Evolutionary conservation across 2,113 vertebrate species (phyloP), one percentile per base, ranked within the genome.

Genomic region (Rallus limicola): DNA sequence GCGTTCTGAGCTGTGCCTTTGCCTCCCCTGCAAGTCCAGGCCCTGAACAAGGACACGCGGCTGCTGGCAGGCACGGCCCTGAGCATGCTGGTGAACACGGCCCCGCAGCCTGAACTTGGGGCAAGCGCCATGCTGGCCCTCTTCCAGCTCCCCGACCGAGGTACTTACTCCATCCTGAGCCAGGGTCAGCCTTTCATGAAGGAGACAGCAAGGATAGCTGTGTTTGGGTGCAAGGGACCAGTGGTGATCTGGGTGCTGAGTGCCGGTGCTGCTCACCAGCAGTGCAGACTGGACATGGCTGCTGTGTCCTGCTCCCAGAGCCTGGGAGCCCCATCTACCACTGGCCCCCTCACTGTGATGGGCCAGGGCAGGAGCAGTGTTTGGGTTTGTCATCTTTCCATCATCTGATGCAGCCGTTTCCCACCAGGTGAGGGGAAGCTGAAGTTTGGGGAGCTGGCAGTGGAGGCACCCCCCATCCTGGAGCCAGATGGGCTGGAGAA

Each of bases 71-170:
- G 98, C 33, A 99, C 98, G 0, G 98, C 98, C 18, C 92, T 99
- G 88, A 98, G 98, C 96, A 99, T 99, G 98, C 80, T 99, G 96
- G 98, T 98, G 83, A 99, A 98, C 96, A 98, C 98, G 0, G 97
- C 97, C 5, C 88, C 97, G 2, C 95, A 98, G 33, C 83, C 91
- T 7, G 16, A 82, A 79, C 36, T 1, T 4, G 98, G 98, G n/a
- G 97, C 94, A 71, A 92, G 86, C 3, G 98, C 99, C 5, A 80
- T 96, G 13, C 96, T 97, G 97, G 93, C 83, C 78, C 97, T 99
- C 58, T 95, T 99, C 34, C 98, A 98, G 82, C 93, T 98, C 59
- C 59, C 90, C 10, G 33, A 69, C 59, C 62, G 0, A 85, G 98
- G 98, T 98, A 62, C 2, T 44, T 65, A 74, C 58, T 74, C 36